phyloP scores from a whole-genome alignment of 2,888 invertebrate genomes.

The Proisotoma minuta region DNA sequence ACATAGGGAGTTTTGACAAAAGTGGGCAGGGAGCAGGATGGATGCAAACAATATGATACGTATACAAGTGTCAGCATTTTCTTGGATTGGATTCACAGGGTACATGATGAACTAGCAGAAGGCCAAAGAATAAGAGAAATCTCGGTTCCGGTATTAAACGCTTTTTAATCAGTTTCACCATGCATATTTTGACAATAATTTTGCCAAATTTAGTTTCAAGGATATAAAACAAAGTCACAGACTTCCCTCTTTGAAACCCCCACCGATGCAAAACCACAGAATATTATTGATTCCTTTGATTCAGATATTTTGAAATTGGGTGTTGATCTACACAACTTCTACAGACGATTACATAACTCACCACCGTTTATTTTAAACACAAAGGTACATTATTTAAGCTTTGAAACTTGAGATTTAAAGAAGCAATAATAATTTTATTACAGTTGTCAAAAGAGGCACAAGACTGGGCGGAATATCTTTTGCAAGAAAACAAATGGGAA shows the following conservation, averaged over 20 bases:
- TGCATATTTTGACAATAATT: not conserved
- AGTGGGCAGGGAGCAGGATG: constrained; percentile 28
- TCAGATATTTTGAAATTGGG: constrained; percentile 30
- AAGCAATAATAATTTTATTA: not conserved
- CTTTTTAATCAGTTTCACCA: not conserved
- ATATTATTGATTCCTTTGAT: no score
- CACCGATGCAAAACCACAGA: not conserved
- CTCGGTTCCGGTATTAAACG: not conserved
- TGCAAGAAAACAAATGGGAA: constrained; percentile 40
- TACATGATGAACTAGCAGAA: constrained; percentile 33
- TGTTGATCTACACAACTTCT: constrained; percentile 28
- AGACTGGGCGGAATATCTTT: constrained; percentile 37
- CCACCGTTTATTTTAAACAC: constrained; percentile 28
- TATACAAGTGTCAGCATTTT: constrained; percentile 36
- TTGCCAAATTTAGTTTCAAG: not conserved
- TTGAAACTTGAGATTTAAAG: not conserved
- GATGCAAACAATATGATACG: constrained; percentile 29
- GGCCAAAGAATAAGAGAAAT: constrained; percentile 21
- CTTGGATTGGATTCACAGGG: constrained; percentile 34
- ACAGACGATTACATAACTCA: constrained; percentile 29
- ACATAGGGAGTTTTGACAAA: constrained; percentile 33
- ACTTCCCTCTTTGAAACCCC: not conserved
- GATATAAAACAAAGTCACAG: not conserved
- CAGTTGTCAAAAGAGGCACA: constrained; percentile 38
- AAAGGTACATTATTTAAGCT: constrained; percentile 20